Percentiles rank a stretch among this genome's conserved stretches.
These are phyloP conservation scores for Leptinotarsa rubiginosa DNA, from an alignment of 2,888 invertebrate species.

Conservation along the genomic window DNA sequence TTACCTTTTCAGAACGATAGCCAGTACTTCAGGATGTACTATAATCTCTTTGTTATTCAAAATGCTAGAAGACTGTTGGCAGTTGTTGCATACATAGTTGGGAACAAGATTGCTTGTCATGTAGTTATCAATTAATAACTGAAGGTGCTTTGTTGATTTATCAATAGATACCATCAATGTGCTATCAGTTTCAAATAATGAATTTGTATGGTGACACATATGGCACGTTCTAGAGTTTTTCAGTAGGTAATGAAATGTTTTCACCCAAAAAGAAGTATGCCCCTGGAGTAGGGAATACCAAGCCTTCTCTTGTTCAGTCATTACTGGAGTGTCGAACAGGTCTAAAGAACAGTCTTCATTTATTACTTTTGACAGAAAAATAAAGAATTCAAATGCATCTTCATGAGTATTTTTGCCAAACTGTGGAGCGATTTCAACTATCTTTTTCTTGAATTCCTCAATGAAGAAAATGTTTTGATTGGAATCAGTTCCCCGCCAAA, in stretches of 20 bases:
- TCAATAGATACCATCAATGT: slow-evolving; percentile 61
- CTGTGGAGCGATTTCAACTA: slow-evolving; percentile 53
- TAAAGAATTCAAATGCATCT: slow-evolving; percentile 63
- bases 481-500: slow-evolving; percentile 48
- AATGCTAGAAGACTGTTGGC: slow-evolving; percentile 52
- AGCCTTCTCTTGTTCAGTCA: slow-evolving; percentile 58
- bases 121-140: slow-evolving; percentile 54
- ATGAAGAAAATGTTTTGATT: slow-evolving; percentile 49
- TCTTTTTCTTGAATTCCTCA: slow-evolving; percentile 55
- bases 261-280: slow-evolving; percentile 58
- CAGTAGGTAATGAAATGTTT: slow-evolving; percentile 61
- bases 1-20: slow-evolving; percentile 61
- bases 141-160: slow-evolving; percentile 48
- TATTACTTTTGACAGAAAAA: slow-evolving; percentile 58
- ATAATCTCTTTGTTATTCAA: slow-evolving; percentile 54
- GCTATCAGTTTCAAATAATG: slow-evolving; percentile 60
- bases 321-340: slow-evolving; percentile 46
- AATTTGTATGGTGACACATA: slow-evolving; percentile 52
- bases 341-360: slow-evolving; percentile 58
- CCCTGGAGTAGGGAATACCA: slow-evolving; percentile 60
- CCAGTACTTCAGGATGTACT: slow-evolving; percentile 58
- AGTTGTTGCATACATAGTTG: slow-evolving; percentile 57
- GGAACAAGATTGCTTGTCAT: slow-evolving; percentile 54
- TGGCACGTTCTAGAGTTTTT: slow-evolving; percentile 56
- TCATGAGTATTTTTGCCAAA: slow-evolving; percentile 64